Evolutionary conservation across 2,113 vertebrate genomes (phyloP).

Genomic region (Erythrocercus mccallii): DNA sequence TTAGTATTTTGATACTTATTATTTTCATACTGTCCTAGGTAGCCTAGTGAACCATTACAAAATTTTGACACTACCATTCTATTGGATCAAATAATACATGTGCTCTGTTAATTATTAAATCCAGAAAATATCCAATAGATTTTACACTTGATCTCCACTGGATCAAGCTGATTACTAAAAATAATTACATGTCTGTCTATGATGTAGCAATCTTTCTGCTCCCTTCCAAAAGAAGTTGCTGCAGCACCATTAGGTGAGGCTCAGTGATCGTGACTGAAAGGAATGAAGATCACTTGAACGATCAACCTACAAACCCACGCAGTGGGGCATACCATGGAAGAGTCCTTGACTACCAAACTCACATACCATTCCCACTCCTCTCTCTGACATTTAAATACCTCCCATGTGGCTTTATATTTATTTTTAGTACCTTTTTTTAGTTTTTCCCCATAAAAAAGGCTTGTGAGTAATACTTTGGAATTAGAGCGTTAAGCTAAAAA

Average conservation of each 20-base stretch:
- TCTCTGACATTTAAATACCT: not conserved
- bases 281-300: not conserved
- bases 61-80: not conserved
- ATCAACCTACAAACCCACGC: not conserved
- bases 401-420: not conserved
- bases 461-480: not conserved
- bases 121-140: not conserved
- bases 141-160: not conserved
- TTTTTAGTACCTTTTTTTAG: not conserved
- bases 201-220: not conserved
- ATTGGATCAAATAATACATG: not conserved
- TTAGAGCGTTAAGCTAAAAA: not conserved
- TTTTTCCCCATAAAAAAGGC: not conserved
- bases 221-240: not conserved
- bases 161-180: not conserved
- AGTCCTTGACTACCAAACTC: not conserved
- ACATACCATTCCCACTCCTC: not conserved
- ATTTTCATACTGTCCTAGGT: not conserved
- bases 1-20: not conserved
- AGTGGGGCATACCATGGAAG: not conserved
- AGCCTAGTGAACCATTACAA: not conserved
- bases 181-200: not conserved
- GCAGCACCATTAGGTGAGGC: not conserved
- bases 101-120: not conserved
- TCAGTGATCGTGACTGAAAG: not conserved